Base-by-base conservation (phyloP, 2,888 invertebrate genomes). In the Tryphoninae sp. region DNA sequence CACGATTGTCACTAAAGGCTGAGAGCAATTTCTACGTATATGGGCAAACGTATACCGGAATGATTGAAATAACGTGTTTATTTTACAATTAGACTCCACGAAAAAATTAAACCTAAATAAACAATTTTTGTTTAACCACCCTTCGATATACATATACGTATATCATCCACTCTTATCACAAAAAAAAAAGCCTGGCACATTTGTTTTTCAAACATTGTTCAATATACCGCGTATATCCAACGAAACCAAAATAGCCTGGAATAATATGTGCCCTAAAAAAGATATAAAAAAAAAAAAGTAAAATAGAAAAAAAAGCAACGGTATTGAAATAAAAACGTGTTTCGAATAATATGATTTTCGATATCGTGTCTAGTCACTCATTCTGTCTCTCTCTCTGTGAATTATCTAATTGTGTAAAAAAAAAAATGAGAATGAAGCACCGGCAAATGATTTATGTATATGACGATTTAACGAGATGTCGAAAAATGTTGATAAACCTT, bases 401-500 rank as follows among this genome's bases (percentile, higher is more conserved):
- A 76, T 61, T 80, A 45, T 65, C 61, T 69, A n/a, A 61, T 77
- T 62, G 26, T 16, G 69, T 68, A 19, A 45, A 45, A 33, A 45
- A 45, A 33, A 33, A 67, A 65, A 75, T 58, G 49, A 53, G 59
- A 67, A 45, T 49, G 49, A 75, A 75, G 51, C 67, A 67, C 26
- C 58, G 59, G 59, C 23, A 62, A 59, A 45, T 13, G 11, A 45
- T 45, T 45, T 45, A 75, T 72, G 78, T 82, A 71, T 72, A 78
- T 71, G 71, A 77, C 51, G 64, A 76, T 76, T 53, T 55, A 73
- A 82, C 65, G 76, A 78, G 71, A 74, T 73, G 74, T 85, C 83
- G 80, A 83, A 83, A 83, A 83, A 86, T 87, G 80, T 88, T 87
- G 85, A 83, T 65, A 49, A 69, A 88, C 42, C 26, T 79, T 76